Base-by-base conservation (phyloP, 1,140 invertebrate species). In the Pseudomyrmex gracilis region DNA sequence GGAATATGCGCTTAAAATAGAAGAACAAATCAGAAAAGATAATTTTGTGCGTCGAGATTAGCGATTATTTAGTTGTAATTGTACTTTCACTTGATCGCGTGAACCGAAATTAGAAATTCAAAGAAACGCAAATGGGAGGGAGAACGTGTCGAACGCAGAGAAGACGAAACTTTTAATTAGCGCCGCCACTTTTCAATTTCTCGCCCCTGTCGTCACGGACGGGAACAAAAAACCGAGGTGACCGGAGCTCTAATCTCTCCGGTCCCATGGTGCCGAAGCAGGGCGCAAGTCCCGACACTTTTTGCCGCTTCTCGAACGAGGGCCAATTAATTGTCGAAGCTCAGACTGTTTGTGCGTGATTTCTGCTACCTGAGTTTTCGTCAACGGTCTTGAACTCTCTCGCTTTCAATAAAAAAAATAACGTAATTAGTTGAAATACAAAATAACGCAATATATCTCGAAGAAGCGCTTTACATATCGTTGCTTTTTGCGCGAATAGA, bases 111-210 rank as follows among this genome's bases (percentile, higher is more conserved):
- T 45, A 45, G 34, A 58, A 22, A 13, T 15, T 73, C 8, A 13
- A 58, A 9, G 45, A 22, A 71, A 8, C 13, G 15, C 49, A 68
- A 68, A 70, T 67, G 34, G 17, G 17, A 43, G 8, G 61, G 17
- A 66, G 7, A 20, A 34, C n/a, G 34, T 55, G 8, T 10, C 13
- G 47, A 20, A 34, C 24, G 9, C 53, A 66, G 58, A 64, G 66
- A 86, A 64, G 47, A 51, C 45, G 64, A 73, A 86, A 85, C 84
- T 86, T 73, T 89, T 88, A 90, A 91, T 90, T 89, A 87, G 53
- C 61, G 47, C 47, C 64, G 67, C 68, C 82, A 87, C 85, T 87
- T 85, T 91, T 90, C 86, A 91, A 87, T 91, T 90, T 90, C 85
- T 88, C 89, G 73, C 86, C 84, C 34, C 70, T 53, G 77, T 82